A percentile compares a stretch with the other conserved stretches of the same genome.
Conservation (phyloP, 1,140 invertebrate genomes). For the Sycobia sp. region DNA sequence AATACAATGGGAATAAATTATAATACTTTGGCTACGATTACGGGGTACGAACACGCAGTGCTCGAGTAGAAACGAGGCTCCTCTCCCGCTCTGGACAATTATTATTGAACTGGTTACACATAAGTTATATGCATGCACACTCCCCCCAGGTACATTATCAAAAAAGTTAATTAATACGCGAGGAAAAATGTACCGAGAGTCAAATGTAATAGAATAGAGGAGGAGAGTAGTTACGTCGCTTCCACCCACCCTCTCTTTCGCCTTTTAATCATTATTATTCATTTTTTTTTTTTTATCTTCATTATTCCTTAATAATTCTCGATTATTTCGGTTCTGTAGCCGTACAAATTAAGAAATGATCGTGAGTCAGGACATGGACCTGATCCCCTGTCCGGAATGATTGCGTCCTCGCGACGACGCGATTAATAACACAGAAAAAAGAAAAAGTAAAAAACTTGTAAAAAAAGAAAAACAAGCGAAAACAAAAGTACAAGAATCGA, state of each 20-base stretch:
- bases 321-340: slow-evolving; percentile 19
- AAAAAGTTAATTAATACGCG: neutral
- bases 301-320: slow-evolving; percentile 25
- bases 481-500: slow-evolving; percentile 21
- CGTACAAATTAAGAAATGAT: slow-evolving; percentile 31
- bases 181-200: neutral
- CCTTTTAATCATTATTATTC: slow-evolving; percentile 19
- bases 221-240: slow-evolving; percentile 13
- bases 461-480: slow-evolving; percentile 5
- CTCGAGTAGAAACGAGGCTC: slow-evolving; percentile 40
- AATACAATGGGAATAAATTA: slow-evolving; percentile 64
- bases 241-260: slow-evolving; percentile 18
- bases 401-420: slow-evolving; percentile 21
- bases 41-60: slow-evolving; percentile 50
- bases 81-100: neutral
- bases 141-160: slow-evolving; percentile 3
- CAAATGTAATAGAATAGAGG: neutral
- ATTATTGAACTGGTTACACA: slow-evolving; percentile 15
- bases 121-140: slow-evolving; percentile 26
- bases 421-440: slow-evolving; percentile 16
- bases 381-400: slow-evolving; percentile 19
- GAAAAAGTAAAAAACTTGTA: slow-evolving; percentile 18
- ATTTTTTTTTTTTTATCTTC: slow-evolving; percentile 14
- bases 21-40: slow-evolving; percentile 62
- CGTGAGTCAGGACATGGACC: slow-evolving; percentile 14